A percentile compares a stretch with the other conserved stretches of the same genome.
These are phyloP conservation scores for Diadophis punctatus DNA, from an alignment of 2,113 vertebrate genomes.

Conservation along the genomic window DNA sequence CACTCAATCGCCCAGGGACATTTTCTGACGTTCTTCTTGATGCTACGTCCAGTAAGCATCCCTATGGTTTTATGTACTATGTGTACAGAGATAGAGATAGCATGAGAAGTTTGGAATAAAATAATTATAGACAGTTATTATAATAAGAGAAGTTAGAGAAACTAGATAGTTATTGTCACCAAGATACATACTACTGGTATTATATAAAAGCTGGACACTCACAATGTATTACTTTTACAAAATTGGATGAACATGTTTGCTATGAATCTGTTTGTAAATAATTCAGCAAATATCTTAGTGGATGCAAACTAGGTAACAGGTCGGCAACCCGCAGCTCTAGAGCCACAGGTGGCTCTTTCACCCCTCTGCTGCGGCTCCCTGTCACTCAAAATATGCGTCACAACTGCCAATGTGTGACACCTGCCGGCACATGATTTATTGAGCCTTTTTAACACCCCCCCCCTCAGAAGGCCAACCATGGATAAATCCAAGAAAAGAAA, in stretches of 20 bases:
- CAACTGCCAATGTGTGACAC: too few relatives aligned
- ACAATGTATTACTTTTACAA: background rate
- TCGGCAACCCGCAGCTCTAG: too few relatives aligned
- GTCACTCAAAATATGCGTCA: too few relatives aligned
- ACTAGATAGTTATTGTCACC: slow-evolving; percentile 16
- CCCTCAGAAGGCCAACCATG: too few relatives aligned
- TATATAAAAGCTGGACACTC: slow-evolving; percentile 22
- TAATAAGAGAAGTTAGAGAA: background rate
- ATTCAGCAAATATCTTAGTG: background rate
- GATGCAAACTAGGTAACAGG: background rate
- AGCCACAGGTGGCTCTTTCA: too few relatives aligned
- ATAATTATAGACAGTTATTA: background rate
- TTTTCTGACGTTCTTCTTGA: slow-evolving; percentile 31
- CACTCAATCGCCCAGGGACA: slow-evolving; percentile 37
- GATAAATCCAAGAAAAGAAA: too few relatives aligned
- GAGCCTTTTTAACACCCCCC: too few relatives aligned
- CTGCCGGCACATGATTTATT: too few relatives aligned
- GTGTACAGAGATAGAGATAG: background rate
- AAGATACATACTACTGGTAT: background rate
- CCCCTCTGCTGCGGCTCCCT: too few relatives aligned
- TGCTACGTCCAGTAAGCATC: background rate
- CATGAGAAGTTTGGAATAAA: background rate
- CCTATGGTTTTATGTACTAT: slow-evolving; percentile 1
- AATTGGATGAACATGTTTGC: background rate
- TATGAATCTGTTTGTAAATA: background rate